Evolutionary conservation across 2,888 invertebrate genomes (phyloP).

Genomic region (Coelinius sp.): DNA sequence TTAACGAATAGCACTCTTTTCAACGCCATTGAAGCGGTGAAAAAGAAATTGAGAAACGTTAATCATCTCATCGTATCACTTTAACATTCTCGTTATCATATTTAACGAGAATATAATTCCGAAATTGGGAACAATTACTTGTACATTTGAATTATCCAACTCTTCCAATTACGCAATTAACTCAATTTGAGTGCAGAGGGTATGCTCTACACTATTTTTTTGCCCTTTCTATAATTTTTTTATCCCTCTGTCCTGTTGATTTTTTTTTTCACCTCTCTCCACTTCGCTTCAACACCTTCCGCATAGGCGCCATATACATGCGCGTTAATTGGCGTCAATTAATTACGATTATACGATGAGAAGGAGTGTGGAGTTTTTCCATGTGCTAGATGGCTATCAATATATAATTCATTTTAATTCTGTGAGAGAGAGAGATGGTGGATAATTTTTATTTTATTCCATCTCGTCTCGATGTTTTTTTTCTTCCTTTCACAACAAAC

Average conservation of each 20-base stretch:
- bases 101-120: constrained; percentile 24
- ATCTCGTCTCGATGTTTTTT: background rate
- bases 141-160: constrained; percentile 11
- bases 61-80: constrained; percentile 2
- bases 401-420: constrained; percentile 11
- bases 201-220: background rate
- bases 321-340: constrained; percentile 20
- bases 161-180: constrained; percentile 24
- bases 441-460: constrained; percentile 2
- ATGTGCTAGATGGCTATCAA: background rate
- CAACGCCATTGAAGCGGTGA: background rate
- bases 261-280: background rate
- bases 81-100: constrained; percentile 22
- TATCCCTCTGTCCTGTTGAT: background rate
- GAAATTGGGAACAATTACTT: constrained; percentile 14
- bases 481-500: too few relatives aligned
- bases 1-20: background rate
- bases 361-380: constrained; percentile 10
- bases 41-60: background rate
- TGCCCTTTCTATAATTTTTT: background rate
- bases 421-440: background rate
- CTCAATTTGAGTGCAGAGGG: background rate
- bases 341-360: constrained; percentile 11
- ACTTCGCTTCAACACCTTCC: background rate
- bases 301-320: background rate